Conservation (phyloP, 2,797 vertebrate genomes). For the Neoniphon sammara region DNA sequence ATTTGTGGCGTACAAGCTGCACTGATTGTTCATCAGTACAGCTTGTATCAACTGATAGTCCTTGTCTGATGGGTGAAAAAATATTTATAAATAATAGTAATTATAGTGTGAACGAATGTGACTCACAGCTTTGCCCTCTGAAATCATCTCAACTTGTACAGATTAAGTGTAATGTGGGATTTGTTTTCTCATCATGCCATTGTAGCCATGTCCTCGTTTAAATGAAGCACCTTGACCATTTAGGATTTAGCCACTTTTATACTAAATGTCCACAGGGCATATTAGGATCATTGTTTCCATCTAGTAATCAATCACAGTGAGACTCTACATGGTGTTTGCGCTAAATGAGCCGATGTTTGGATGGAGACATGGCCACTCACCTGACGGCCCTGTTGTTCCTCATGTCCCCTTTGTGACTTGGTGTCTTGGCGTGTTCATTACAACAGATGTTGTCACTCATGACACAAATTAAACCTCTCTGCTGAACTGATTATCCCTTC, state of each 20-base stretch:
- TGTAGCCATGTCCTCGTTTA: too few species aligned
- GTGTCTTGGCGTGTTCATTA: slow-evolving; percentile 40
- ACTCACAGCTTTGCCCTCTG: too few species aligned
- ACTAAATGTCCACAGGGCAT: not conserved
- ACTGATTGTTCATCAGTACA: too few species aligned
- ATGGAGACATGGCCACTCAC: slow-evolving; percentile 10
- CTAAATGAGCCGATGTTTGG: slow-evolving; percentile 20
- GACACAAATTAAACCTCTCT: slow-evolving; percentile 49
- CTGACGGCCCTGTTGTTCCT: slow-evolving; percentile 17
- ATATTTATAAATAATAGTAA: too few species aligned
- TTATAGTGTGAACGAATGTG: too few species aligned
- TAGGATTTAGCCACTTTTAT: not conserved
- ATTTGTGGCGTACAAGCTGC: too few species aligned
- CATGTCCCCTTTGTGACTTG: slow-evolving; percentile 14
- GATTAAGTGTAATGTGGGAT: too few species aligned
- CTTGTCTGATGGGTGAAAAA: too few species aligned
- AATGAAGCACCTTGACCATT: too few species aligned
- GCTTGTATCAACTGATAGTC: too few species aligned
- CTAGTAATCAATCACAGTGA: not conserved
- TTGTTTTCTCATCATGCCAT: too few species aligned
- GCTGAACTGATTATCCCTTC: slow-evolving; percentile 46
- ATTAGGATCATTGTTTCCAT: slow-evolving; percentile 15
- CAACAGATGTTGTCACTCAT: slow-evolving; percentile 51
- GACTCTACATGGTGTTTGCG: not conserved
- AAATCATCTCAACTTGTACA: too few species aligned